Base-by-base conservation (phyloP, 2,797 vertebrate species). In the Notoglanidium macrostoma region DNA sequence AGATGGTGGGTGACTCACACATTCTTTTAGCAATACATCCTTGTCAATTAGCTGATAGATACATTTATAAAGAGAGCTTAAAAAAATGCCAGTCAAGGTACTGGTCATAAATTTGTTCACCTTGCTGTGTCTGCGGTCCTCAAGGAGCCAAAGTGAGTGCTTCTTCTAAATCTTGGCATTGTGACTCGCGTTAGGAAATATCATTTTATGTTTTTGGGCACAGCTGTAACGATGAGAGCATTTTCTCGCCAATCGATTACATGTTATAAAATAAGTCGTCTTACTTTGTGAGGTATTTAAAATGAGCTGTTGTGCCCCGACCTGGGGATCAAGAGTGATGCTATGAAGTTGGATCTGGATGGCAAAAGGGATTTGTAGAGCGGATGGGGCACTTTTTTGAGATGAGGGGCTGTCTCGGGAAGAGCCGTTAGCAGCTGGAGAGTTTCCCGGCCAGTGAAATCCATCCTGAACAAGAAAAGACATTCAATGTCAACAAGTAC, bases 1-100 rank as follows among this genome's bases (percentile, higher is more conserved):
- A 95, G 94, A 95, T 95, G 95, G 94, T 87, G 90, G 91, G 92
- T 95, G 95, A 96, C 92, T 95, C 94, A 94, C 92, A 46, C 35
- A 9, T 88, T 67, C 78, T 72, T 72, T 82, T 72, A 88, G 88
- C 54, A 46, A 78, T 54, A 46, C 63, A 91, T 87, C 86, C 79
- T 55, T 77, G 72, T 88, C 72, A 82, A 68, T 78, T 77, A 46
- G 83, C 72, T 59, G 35, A 49, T 80, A 78, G 88, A 61, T 59
- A 54, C 5, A 80, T 77, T 77, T 44, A 76, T 82, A n/a, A 85
- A 61, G 44, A 12, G 23, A 70, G 46, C 29, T 80, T 68, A 59
- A 76, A 84, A 61, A 73, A 49, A n/a, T 59, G 32, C 14, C 1
- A 29, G 83, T 44, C 65, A 80, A 40, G 54, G 35, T 26, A 15